Evolutionary conservation across 2,113 vertebrate species (phyloP).

Genomic region (Theristicus caerulescens): DNA sequence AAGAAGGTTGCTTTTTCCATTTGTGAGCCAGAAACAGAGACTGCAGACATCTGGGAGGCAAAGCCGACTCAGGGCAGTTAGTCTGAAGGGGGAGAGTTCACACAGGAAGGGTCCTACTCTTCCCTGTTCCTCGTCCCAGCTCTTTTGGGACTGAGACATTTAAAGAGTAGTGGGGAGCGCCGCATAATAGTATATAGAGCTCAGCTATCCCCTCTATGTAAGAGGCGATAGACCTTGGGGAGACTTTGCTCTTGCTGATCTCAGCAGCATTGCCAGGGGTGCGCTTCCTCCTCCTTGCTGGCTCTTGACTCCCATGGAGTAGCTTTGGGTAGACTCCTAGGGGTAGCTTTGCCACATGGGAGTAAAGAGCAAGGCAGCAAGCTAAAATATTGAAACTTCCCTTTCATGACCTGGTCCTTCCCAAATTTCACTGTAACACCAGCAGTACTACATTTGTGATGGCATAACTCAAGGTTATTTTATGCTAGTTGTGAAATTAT

Average conservation of each 20-base stretch:
- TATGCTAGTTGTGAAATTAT: neutral
- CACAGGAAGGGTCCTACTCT: neutral
- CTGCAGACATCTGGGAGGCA: neutral
- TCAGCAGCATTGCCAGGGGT: neutral
- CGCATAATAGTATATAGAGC: rapidly evolving
- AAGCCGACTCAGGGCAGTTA: neutral
- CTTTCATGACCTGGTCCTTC: neutral
- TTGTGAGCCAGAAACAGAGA: neutral
- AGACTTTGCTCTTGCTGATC: neutral
- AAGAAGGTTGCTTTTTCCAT: neutral
- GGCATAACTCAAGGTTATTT: neutral
- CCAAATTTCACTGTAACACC: neutral
- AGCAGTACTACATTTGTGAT: neutral
- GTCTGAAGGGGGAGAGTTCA: neutral
- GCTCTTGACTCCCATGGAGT: neutral
- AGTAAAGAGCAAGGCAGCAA: neutral
- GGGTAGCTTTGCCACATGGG: neutral
- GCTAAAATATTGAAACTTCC: neutral
- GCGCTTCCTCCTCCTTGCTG: neutral
- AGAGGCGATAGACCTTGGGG: rapidly evolving
- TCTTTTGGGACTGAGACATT: neutral
- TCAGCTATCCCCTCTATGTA: neutral
- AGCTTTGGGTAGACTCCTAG: neutral
- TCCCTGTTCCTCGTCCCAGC: neutral
- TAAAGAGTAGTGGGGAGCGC: neutral